Evolutionary conservation across 1,140 invertebrate genomes (phyloP).

Genomic region (Rhopalosiphum padi): DNA sequence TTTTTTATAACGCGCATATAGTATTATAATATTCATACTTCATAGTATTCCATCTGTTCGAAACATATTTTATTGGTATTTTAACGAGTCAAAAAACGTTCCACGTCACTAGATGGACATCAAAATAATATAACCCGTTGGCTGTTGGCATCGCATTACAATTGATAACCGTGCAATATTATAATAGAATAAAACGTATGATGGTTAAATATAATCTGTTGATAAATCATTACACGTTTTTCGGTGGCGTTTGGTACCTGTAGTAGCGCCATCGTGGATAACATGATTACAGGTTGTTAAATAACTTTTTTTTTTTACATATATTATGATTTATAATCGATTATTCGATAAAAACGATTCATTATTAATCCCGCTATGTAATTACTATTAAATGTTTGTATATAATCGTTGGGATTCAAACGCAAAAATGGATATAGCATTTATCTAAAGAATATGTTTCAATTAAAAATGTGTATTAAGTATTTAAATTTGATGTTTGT

Average conservation of each 20-base stretch:
- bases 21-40: not conserved
- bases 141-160: not conserved
- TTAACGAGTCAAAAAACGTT: not conserved
- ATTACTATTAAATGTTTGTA: not conserved
- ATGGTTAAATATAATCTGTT: conserved; percentile 9
- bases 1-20: not conserved
- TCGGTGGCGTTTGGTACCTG: not conserved
- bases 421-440: not conserved
- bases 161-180: conserved; percentile 7
- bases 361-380: not conserved
- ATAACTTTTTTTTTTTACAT: not conserved
- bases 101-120: not conserved
- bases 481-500: not conserved
- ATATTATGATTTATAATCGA: not conserved
- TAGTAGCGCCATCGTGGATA: conserved; percentile 3
- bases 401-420: not conserved
- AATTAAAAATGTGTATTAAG: not conserved
- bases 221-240: not conserved
- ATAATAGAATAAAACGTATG: not conserved
- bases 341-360: not conserved
- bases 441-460: not conserved
- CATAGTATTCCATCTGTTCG: not conserved
- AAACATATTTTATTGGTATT: not conserved
- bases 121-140: not conserved
- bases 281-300: not conserved